Evolutionary conservation across 2,113 vertebrate species (phyloP).

Genomic region (Poecile atricapillus): DNA sequence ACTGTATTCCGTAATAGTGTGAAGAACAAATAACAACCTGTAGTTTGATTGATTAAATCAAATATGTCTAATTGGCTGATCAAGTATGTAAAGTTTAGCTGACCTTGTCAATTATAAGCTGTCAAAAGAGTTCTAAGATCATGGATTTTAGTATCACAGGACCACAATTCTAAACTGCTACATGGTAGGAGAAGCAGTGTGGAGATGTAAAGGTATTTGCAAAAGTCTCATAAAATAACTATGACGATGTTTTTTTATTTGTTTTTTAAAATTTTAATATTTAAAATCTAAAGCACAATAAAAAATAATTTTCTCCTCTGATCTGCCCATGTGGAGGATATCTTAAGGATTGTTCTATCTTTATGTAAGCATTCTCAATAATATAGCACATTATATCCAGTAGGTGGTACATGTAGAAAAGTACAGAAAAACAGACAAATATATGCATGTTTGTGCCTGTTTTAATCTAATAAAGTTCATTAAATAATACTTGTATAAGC

Average conservation of each 20-base stretch:
- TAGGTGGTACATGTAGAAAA: neutral
- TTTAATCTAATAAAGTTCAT: neutral
- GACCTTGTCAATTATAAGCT: neutral
- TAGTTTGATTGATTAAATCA: neutral
- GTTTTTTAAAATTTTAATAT: neutral
- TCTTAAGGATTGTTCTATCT: neutral
- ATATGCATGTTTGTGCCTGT: neutral
- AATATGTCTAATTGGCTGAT: neutral
- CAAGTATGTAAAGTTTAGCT: neutral
- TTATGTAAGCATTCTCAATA: neutral
- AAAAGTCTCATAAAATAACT: neutral
- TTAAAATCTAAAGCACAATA: neutral
- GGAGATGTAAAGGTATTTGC: neutral
- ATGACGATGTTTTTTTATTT: neutral
- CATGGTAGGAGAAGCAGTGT: neutral
- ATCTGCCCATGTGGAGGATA: neutral
- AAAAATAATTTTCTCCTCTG: neutral
- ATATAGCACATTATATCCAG: neutral
- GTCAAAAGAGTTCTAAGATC: neutral
- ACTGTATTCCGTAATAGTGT: neutral
- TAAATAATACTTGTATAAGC: neutral
- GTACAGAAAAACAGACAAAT: neutral
- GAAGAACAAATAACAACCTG: neutral
- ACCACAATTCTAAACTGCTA: neutral
- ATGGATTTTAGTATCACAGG: neutral